Evolutionary conservation across 2,888 invertebrate genomes (phyloP).

Genomic region (Drosophila paranaensis): DNA sequence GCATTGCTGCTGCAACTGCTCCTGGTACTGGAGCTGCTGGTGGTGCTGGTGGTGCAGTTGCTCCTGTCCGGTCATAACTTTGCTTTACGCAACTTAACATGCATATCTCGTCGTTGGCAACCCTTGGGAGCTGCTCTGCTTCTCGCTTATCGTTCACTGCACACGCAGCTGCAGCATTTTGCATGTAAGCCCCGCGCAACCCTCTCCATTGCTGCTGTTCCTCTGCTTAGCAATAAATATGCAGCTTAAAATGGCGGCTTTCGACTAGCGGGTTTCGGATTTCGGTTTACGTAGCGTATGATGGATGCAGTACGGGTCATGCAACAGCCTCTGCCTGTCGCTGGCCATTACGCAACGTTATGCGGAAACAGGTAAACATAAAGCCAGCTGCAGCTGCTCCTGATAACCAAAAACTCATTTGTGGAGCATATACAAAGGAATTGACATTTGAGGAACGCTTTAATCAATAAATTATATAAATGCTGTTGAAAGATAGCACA

Average conservation of each 20-base stretch:
- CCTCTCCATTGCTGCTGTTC: slow-evolving; percentile 6
- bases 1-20: slow-evolving; percentile 25
- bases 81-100: slow-evolving; percentile 78
- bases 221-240: slow-evolving; percentile 77
- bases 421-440: background rate
- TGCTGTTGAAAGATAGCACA: background rate
- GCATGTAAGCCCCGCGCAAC: slow-evolving; percentile 42
- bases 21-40: slow-evolving; percentile 12
- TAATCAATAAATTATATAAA: background rate
- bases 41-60: slow-evolving; percentile 27
- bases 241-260: slow-evolving; percentile 79
- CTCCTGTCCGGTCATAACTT: slow-evolving; percentile 71
- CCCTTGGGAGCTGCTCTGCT: slow-evolving; percentile 56
- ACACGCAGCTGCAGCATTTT: slow-evolving; percentile 74
- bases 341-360: slow-evolving; percentile 56
- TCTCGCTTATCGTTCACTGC: slow-evolving; percentile 69
- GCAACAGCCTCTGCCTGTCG: slow-evolving; percentile 19
- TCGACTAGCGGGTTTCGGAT: slow-evolving; percentile 78
- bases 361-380: slow-evolving; percentile 33
- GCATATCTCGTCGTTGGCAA: slow-evolving; percentile 75
- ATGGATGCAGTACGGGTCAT: slow-evolving; percentile 67
- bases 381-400: background rate
- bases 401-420: slow-evolving; percentile 20
- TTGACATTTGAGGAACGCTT: background rate
- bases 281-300: slow-evolving; percentile 78